phyloP scores from a whole-genome alignment of 2,888 invertebrate genomes.

The Lycophotia porphyrea region DNA sequence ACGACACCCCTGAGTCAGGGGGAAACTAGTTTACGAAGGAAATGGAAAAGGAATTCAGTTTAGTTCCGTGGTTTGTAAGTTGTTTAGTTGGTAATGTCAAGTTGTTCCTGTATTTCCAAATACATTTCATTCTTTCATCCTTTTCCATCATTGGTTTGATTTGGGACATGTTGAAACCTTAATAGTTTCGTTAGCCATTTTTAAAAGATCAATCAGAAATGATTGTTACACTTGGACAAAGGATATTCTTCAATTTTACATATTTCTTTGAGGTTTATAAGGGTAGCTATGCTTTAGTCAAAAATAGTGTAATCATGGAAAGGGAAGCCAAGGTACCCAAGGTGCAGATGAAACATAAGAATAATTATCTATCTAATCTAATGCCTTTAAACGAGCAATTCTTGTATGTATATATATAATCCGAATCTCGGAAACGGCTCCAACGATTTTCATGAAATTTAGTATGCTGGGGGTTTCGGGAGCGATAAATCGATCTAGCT shows the following conservation, averaged over 20 bases:
- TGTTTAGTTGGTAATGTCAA: slow-evolving; percentile 9
- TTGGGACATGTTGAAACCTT: too few species aligned
- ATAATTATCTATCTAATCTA: too few species aligned
- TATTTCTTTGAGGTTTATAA: not conserved
- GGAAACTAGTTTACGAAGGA: slow-evolving; percentile 56
- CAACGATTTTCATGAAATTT: too few species aligned
- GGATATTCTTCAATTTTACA: not conserved
- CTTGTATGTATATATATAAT: too few species aligned
- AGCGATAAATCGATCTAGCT: too few species aligned
- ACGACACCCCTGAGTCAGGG: slow-evolving; percentile 34
- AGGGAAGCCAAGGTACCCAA: not conserved
- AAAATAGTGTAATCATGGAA: not conserved
- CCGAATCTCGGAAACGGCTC: too few species aligned
- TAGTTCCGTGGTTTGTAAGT: slow-evolving; percentile 30
- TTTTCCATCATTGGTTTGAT: too few species aligned
- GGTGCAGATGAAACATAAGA: not conserved
- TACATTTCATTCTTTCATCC: not conserved
- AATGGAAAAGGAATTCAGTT: slow-evolving; percentile 47
- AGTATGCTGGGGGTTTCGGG: too few species aligned
- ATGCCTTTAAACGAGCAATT: too few species aligned
- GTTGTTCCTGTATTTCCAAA: slow-evolving; percentile 6
- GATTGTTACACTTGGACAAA: not conserved
- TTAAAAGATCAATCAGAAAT: not conserved
- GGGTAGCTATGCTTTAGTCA: not conserved
- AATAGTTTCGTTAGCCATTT: not conserved